Evolutionary conservation across 2,113 vertebrate species (phyloP), one percentile per base, ranked within the genome.

Genomic region (Dermatemys mawii): DNA sequence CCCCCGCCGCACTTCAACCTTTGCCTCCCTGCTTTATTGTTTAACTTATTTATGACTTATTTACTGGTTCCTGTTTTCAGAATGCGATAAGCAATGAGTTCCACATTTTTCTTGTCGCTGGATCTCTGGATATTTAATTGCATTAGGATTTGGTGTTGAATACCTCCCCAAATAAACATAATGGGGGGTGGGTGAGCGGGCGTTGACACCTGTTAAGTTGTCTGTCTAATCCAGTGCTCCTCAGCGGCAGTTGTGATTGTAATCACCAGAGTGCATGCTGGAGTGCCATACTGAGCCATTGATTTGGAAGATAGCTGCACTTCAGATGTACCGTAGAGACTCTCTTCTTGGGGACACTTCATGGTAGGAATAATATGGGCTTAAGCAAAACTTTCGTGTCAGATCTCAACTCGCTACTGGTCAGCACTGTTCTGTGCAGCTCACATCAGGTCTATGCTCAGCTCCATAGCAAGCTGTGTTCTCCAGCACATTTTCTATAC

Each of bases 21-120:
- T 98, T 97, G 97, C 90, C 96, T 94, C 95, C 81, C 94, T 81
- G 75, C 78, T 80, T 84, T 88, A 95, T 48, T 96, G 95, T 97
- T 90, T 97, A 81, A 96, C 86, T 94, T 92, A 88, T 38, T 92
- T 84, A 86, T 92, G 78, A 85, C 87, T 48, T 32, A 76, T 49
- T 89, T 53, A 32, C 67, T 29, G 35, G 48, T 17, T 46, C 50
- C 55, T 46, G 53, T 26, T 53, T 84, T 44, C 1, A 1, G 67
- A 91, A 80, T 49, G 29, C 0, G 11, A 51, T 90, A 63, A 95
- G 5, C 0, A 27, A 21, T 14, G 27, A 81, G 46, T 49, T 73
- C 63, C 63, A 5, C 3, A 51, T 82, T 24, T 78, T 86, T 0
- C 32, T 78, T n/a, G 49, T 24, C 9, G 57, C 80, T 44, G 29